A percentile compares a stretch with the other conserved stretches of the same genome.
Conservation (phyloP, 2,888 invertebrate species). For the Limnephilus rhombicus region DNA sequence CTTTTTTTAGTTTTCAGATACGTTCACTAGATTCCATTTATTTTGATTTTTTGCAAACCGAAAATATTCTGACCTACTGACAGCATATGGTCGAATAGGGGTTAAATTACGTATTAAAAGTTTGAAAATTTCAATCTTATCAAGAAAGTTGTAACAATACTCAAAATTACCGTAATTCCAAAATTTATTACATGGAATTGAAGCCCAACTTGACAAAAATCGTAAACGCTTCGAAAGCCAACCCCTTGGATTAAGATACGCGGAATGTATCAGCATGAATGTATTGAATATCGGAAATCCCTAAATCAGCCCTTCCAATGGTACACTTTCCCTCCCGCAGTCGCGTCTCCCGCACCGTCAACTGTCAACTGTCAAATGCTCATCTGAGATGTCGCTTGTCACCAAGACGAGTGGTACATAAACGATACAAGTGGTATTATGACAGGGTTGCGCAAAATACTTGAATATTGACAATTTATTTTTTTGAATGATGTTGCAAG, state of each 20-base stretch:
- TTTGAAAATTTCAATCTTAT: no score
- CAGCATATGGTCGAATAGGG: no score
- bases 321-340: conserved; percentile 3
- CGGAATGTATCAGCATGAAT: neutral
- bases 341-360: neutral
- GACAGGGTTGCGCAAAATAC: neutral
- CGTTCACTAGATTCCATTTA: no score
- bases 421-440: neutral
- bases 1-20: no score
- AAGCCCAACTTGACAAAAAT: neutral
- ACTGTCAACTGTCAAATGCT: conserved; percentile 31
- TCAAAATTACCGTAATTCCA: neutral
- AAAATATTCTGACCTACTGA: no score
- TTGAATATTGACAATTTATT: neutral
- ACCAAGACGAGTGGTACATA: neutral
- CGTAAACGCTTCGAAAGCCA: neutral
- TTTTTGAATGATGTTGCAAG: no score
- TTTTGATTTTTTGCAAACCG: no score
- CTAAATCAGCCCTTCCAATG: conserved; percentile 26
- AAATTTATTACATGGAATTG: neutral
- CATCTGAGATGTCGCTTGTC: conserved; percentile 41
- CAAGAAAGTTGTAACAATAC: no score
- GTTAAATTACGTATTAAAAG: no score
- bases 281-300: conserved; percentile 35
- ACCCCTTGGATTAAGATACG: neutral